A percentile compares a stretch with the other conserved stretches of the same genome.
Conservation (phyloP, 2,888 invertebrate species). For the Graphium colonna region DNA sequence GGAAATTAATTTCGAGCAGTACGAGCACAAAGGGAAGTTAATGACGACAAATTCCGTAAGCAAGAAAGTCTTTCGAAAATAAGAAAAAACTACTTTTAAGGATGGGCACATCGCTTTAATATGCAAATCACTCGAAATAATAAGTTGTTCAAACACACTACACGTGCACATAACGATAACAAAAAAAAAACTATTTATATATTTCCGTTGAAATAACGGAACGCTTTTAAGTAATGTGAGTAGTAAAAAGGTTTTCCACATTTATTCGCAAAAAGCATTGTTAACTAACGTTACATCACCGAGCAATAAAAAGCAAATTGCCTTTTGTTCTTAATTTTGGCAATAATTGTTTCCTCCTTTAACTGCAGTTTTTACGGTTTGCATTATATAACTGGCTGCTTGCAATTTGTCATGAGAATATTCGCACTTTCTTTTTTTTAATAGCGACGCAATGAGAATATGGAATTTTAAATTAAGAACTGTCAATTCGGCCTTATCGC, state of each 20-base stretch:
- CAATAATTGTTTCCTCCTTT: slow-evolving; percentile 18
- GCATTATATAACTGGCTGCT: slow-evolving; percentile 14
- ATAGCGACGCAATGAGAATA: not conserved
- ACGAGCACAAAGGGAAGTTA: too few relatives aligned
- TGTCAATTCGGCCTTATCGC: too few relatives aligned
- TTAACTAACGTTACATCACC: slow-evolving; percentile 7
- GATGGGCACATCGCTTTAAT: too few relatives aligned
- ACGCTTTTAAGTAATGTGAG: not conserved
- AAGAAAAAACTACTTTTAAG: too few relatives aligned
- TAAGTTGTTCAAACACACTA: too few relatives aligned
- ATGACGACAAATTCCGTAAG: too few relatives aligned
- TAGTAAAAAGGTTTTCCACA: not conserved
- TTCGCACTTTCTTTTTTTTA: slow-evolving; percentile 13
- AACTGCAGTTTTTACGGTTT: slow-evolving; percentile 15
- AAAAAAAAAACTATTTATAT: too few relatives aligned
- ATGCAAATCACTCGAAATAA: too few relatives aligned
- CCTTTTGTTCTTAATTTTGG: slow-evolving; percentile 23
- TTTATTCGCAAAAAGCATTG: not conserved
- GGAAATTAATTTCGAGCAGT: too few relatives aligned
- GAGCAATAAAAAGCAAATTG: slow-evolving; percentile 19
- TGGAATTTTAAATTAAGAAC: not conserved
- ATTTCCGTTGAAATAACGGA: too few relatives aligned
- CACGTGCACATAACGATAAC: too few relatives aligned
- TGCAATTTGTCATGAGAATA: slow-evolving; percentile 21
- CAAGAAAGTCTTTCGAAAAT: too few relatives aligned